These are phyloP conservation scores for Adrianichthys oophorus DNA, from an alignment of 2,797 vertebrate genomes.

Conservation along the genomic window DNA sequence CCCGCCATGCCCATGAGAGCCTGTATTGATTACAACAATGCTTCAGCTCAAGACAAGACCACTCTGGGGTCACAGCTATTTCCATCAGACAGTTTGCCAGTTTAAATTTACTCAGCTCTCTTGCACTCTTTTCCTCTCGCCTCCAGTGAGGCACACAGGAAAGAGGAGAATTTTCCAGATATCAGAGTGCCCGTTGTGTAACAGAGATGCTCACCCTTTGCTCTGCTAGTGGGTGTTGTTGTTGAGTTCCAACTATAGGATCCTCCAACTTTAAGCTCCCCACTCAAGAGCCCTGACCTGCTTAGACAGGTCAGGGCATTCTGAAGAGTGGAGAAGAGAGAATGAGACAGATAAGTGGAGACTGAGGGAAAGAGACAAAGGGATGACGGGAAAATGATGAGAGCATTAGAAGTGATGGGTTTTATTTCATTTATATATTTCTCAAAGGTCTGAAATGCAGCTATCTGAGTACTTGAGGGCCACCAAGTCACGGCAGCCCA, in stretches of 20 bases:
- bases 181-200: conserved; percentile 79
- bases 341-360: conserved; percentile 38
- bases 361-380: conserved; percentile 45
- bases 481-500: conserved; percentile 68
- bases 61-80: conserved; percentile 81
- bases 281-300: conserved; percentile 74
- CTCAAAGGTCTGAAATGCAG: conserved; percentile 59
- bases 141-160: conserved; percentile 73
- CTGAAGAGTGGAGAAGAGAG: conserved; percentile 46
- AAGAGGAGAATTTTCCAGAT: conserved; percentile 70
- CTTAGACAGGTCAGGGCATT: conserved; percentile 78
- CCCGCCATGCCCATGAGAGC: conserved; percentile 76
- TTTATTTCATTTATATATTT: conserved; percentile 65
- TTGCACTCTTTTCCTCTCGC: conserved; percentile 66
- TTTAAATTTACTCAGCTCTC: conserved; percentile 81
- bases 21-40: conserved; percentile 85
- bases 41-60: conserved; percentile 81
- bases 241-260: conserved; percentile 75
- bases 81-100: conserved; percentile 84
- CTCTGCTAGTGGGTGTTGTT: conserved; percentile 83
- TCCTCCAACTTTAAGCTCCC: conserved; percentile 71
- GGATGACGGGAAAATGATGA: conserved; percentile 59
- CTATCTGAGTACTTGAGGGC: conserved; percentile 63
- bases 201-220: conserved; percentile 77
- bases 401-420: conserved; percentile 60